Conservation (phyloP, 2,113 vertebrate genomes). For the Ia io region DNA sequence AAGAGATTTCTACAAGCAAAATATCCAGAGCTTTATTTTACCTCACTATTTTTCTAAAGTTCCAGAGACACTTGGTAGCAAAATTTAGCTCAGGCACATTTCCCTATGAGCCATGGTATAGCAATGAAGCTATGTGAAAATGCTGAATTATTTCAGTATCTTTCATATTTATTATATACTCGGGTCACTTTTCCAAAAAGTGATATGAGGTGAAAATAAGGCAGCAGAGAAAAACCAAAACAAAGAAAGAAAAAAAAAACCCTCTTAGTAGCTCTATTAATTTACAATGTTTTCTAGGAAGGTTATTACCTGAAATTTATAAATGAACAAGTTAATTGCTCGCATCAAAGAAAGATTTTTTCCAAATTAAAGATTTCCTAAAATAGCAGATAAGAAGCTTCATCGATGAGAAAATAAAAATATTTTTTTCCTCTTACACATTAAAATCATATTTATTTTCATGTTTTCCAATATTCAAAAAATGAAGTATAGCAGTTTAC, state of each 20-base stretch:
- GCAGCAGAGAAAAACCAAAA: neutral
- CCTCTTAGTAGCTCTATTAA: neutral
- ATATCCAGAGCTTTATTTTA: neutral
- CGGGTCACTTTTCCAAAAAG: neutral
- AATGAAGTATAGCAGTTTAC: neutral
- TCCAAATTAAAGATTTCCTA: conserved; percentile 18
- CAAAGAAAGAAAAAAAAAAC: neutral
- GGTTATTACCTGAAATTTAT: neutral
- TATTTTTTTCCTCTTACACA: neutral
- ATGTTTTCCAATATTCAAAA: neutral
- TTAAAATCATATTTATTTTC: neutral
- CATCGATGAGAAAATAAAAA: neutral
- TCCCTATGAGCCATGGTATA: neutral
- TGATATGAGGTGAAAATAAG: neutral
- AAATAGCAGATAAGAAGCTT: neutral
- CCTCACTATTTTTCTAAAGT: neutral
- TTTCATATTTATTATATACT: neutral
- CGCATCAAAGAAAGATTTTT: neutral
- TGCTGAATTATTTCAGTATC: neutral
- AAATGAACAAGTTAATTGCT: conserved; percentile 14
- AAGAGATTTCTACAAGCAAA: neutral
- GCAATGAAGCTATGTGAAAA: neutral
- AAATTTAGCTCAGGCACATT: neutral
- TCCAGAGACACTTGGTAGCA: neutral
- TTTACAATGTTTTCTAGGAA: neutral